Evolutionary conservation across 2,113 vertebrate species (phyloP), one percentile per base, ranked within the genome.

Genomic region (Chrysemys picta): DNA sequence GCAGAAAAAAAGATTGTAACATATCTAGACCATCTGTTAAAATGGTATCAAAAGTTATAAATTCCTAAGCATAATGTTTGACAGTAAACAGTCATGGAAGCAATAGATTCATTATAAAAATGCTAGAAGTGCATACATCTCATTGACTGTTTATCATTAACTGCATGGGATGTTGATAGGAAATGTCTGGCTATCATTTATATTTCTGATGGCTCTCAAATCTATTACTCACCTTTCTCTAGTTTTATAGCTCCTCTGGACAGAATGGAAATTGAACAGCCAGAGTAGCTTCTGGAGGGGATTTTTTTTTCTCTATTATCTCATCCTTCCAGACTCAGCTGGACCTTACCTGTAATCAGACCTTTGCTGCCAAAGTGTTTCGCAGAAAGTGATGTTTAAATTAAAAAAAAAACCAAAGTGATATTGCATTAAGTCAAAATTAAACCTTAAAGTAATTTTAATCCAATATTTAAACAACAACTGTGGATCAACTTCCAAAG

Each of bases 61-160:
- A 97, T 98, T 98, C 98, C 92, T 95, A 97, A 97, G 93, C 94
- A 96, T 96, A 97, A 97, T 96, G 85, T 98, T 98, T 98, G 98
- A 98, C 98, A 98, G 91, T 89, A 97, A 98, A 95, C 97, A 98
- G 98, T 98, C 98, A 97, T 90, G 90, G 97, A 97, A 98, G 98
- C 94, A 98, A 98, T 96, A 98, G 96, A 97, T 98, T 98, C 97
- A 98, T 98, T 98, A 98, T 96, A 98, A 98, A 98, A 98, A 98
- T 97, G 97, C 97, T 98, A 96, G 97, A 97, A 96, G 98, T 97
- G 98, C 98, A 98, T 98, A 98, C 97, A 98, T 98, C 97, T 98
- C 98, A 97, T 96, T 98, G 98, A 98, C 98, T 98, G 97, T 98
- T 98, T 98, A 98, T 98, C 98, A 98, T 98, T 98, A 98, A 97